Evolutionary conservation across 2,113 vertebrate genomes (phyloP).

Genomic region (Lamprotornis superbus): DNA sequence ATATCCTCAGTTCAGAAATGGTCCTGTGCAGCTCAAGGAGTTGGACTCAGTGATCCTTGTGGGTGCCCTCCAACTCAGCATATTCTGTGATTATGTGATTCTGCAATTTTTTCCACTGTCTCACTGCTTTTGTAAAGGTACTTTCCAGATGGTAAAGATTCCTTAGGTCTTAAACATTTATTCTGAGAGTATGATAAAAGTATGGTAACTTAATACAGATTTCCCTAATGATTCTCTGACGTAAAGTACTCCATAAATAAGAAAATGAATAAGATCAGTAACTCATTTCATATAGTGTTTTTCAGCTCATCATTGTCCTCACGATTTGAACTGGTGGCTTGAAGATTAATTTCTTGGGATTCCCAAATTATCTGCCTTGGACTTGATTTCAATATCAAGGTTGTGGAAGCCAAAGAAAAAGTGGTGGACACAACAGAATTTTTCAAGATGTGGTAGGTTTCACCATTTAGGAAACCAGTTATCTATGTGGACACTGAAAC

Average conservation of each 20-base stretch:
- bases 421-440: background rate
- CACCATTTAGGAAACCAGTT: background rate
- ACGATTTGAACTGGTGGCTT: background rate
- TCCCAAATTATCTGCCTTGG: background rate
- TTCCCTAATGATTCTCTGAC: background rate
- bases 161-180: background rate
- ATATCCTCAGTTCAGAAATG: background rate
- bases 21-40: background rate
- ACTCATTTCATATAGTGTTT: background rate
- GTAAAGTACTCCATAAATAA: background rate
- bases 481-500: background rate
- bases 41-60: background rate
- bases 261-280: background rate
- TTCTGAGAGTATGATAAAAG: background rate
- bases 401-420: background rate
- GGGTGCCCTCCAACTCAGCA: background rate
- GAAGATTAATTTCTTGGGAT: background rate
- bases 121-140: background rate
- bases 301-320: background rate
- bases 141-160: background rate
- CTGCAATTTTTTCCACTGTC: background rate
- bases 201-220: background rate
- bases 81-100: background rate
- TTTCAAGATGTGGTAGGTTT: background rate
- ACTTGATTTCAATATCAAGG: background rate